Evolutionary conservation across 2,113 vertebrate species (phyloP).

Genomic region (Menura novaehollandiae): DNA sequence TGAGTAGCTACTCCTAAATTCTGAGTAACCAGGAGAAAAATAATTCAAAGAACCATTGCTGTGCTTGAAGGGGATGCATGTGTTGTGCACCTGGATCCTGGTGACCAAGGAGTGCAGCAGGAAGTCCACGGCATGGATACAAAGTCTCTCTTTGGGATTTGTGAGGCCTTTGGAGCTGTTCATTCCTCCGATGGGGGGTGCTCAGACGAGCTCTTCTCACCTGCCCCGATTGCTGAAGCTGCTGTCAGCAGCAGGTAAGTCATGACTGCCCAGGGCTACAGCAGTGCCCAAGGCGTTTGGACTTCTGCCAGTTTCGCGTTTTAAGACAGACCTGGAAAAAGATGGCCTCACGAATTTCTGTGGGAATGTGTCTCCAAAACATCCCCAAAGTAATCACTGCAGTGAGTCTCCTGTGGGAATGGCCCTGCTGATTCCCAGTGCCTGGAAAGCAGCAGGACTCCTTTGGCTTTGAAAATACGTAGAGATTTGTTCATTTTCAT

Average conservation of each 20-base stretch:
- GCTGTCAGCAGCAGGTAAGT: neutral
- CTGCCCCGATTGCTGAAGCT: rapidly evolving
- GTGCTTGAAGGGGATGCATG: neutral
- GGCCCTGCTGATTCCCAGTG: rapidly evolving
- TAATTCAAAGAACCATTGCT: neutral
- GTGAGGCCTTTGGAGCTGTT: neutral
- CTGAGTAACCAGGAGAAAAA: neutral
- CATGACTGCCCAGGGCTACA: neutral
- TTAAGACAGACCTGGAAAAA: neutral
- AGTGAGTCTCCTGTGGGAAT: neutral
- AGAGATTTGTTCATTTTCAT: neutral
- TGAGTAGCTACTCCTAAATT: neutral
- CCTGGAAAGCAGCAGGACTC: neutral
- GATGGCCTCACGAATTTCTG: neutral
- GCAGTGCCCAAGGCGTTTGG: rapidly evolving
- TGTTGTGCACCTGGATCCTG: neutral
- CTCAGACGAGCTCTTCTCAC: neutral
- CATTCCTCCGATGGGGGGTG: rapidly evolving
- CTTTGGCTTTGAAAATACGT: neutral
- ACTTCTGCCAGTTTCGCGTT: neutral
- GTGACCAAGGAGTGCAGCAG: neutral
- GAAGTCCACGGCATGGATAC: rapidly evolving
- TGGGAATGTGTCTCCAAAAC: neutral
- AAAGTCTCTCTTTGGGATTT: neutral
- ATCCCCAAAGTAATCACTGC: neutral